Base-by-base conservation (phyloP, 2,113 vertebrate genomes). In the Macheiramphus alcinus region DNA sequence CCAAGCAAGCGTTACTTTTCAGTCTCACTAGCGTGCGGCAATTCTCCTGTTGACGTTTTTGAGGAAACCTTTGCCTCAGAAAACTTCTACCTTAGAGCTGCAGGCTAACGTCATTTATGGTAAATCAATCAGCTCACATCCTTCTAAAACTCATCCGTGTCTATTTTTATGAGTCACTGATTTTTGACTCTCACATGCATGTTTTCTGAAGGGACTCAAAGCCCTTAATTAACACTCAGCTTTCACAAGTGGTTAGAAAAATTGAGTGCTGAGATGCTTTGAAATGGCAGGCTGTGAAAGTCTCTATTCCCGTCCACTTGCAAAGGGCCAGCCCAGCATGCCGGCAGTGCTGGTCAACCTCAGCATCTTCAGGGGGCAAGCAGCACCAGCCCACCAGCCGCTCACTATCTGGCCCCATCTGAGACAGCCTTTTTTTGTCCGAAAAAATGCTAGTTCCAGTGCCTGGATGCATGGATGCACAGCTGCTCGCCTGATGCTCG, bases 321-420 rank as follows among this genome's bases (percentile, higher is more conserved):
- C 5, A 2, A 65, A 32, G 27, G 52, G 36, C 75, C 21, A 36
- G n/a, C 27, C 50, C 5, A 0, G 29, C 29, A 6, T 2, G 2
- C 34, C 58, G 9, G 62, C 2, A 0, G 13, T 25, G n/a, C 68
- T 27, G 13, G 26, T n/a, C 48, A 72, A 10, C 55, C 68, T 79
- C 19, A 6, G 67, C 55, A 65, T 6, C 55, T 20, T 8, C 0
- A 17, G 0, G 16, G 36, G 18, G 15, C 0, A 0, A 74, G 70
- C 10, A 1, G 32, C 40, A 36, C 43, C 48, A 10, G 7, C 18
- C 20, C 10, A 7, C 34, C 40, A 23, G n/a, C 29, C 47, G 18
- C 38, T 26, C 2, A 1, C 75, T 10, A 7, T 3, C 43, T 15
- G 25, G 71, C 40, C 34, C 61, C 16, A 16, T 14, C 40, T 0